Conservation (phyloP, 2,797 vertebrate species). For the Zalophus californianus region DNA sequence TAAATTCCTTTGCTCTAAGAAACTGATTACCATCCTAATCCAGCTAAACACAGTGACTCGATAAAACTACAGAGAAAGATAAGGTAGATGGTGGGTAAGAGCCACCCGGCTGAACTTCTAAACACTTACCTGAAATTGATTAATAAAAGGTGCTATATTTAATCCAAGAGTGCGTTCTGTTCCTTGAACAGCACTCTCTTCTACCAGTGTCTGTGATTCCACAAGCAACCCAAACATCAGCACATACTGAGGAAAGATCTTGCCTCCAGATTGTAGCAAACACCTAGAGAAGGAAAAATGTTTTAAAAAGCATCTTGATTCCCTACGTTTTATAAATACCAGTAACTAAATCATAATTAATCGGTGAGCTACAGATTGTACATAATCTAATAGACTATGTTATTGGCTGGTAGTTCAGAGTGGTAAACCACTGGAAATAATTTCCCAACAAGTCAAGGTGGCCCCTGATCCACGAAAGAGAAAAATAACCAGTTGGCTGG, state of each 20-base stretch:
- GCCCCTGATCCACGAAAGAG: background rate
- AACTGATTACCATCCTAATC: background rate
- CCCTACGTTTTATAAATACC: background rate
- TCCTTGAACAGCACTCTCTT: constrained; percentile 97
- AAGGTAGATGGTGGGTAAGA: background rate
- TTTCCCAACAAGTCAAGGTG: background rate
- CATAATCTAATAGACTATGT: background rate
- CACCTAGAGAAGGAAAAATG: constrained; percentile 88
- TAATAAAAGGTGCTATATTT: constrained; percentile 97
- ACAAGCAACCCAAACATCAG: constrained; percentile 95
- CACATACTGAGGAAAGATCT: constrained; percentile 95
- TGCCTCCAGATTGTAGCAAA: constrained; percentile 95
- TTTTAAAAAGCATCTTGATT: background rate
- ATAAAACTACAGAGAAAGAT: background rate
- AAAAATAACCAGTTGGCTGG: background rate
- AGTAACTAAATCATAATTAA: constrained; percentile 26
- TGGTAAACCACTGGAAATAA: background rate
- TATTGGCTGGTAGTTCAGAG: background rate
- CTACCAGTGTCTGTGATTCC: constrained; percentile 93
- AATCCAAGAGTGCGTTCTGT: constrained; percentile 95
- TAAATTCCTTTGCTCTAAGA: constrained; percentile 18
- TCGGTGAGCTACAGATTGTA: background rate
- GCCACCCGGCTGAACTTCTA: background rate
- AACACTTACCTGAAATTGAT: constrained; percentile 95
- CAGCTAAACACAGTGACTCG: background rate